Evolutionary conservation across 2,888 invertebrate genomes (phyloP), one percentile per base, ranked within the genome.

Genomic region (Hyalella azteca): DNA sequence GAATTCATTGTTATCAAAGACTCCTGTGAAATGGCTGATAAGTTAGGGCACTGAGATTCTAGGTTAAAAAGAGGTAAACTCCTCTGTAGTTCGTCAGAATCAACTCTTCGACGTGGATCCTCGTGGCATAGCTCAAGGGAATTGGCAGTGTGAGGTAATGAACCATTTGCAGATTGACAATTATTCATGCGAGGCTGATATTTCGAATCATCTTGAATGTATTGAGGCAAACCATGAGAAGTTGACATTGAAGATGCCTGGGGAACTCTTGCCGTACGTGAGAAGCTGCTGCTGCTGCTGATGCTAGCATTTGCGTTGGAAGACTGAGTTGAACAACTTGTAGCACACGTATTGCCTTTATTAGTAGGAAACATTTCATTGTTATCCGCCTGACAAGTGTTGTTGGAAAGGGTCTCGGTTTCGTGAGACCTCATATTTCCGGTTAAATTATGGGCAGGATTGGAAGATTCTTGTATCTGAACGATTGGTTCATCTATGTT

Each of bases 401-500:
- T n/a, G n/a, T n/a, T n/a, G n/a, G n/a, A n/a, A n/a, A n/a, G n/a
- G n/a, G n/a, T n/a, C n/a, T n/a, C n/a, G n/a, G n/a, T n/a, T n/a
- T n/a, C n/a, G n/a, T n/a, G n/a, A n/a, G n/a, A n/a, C n/a, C n/a
- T n/a, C n/a, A n/a, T n/a, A n/a, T n/a, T n/a, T n/a, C n/a, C n/a
- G 5, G 54, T 26, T 26, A 29, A 54, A 54, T 11, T 54, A 26
- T 15, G 22, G 29, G 40, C n/a, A 22, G 32, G 29, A 39, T 66
- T 50, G 54, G 73, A 22, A 4, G 81, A 81, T 76, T 84, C 84
- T 40, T 81, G 82, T n/a, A 84, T 84, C 73, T 84, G 84, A 32
- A 84, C 82, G 49, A 84, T 82, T 1, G 84, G 84, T 39, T 84
- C 84, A 45, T 73, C 81, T 41, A 83, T 81, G 48, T 60, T 78